Base-by-base conservation (phyloP, 2,888 invertebrate species). In the Pandemis corylana region DNA sequence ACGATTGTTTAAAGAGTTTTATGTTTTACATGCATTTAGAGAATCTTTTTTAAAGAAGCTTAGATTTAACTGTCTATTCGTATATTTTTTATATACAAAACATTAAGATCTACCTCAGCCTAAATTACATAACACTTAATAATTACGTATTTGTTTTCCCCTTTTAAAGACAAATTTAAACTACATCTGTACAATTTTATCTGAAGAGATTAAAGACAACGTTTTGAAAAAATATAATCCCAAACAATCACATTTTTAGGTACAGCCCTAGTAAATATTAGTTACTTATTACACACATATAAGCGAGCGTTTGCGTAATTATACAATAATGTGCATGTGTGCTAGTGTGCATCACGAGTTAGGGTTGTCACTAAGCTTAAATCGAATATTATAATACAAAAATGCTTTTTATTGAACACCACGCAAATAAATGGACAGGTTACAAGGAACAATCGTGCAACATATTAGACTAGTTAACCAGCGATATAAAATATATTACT, bases 141-240 rank as follows among this genome's bases (percentile, higher is more conserved):
- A 76, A 81, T 90, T 93, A 93, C 93, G 93, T 93, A 93, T 93
- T 89, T 88, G 88, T 91, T 93, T 94, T 93, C 93, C 92, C 93
- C 93, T 92, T 90, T 88, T 87, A 85, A 85, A 87, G 88, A 88
- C 76, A 82, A 86, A 86, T 75, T 77, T 81, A 53, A 20, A 67
- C 67, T 75, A 75, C 51, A 44, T 66, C 61, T 75, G 42, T 75
- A 75, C 75, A 75, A 20, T 51, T 65, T 65, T 56, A 71, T 46
- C 62, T 75, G 63, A 53, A 67, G 44, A 65, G 61, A 63, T 67
- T 56, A 51, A 41, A 20, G 44, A 68, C 49, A 59, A 46, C 64
- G 44, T 12, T 41, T 9, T 70, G 67, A 53, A 69, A 69, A 73
- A 73, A 68, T 73, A 73, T 36, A 69, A 62, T 66, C 5, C 15